Evolutionary conservation across 2,797 vertebrate species (phyloP).

Genomic region (Phalloptychus januarius): DNA sequence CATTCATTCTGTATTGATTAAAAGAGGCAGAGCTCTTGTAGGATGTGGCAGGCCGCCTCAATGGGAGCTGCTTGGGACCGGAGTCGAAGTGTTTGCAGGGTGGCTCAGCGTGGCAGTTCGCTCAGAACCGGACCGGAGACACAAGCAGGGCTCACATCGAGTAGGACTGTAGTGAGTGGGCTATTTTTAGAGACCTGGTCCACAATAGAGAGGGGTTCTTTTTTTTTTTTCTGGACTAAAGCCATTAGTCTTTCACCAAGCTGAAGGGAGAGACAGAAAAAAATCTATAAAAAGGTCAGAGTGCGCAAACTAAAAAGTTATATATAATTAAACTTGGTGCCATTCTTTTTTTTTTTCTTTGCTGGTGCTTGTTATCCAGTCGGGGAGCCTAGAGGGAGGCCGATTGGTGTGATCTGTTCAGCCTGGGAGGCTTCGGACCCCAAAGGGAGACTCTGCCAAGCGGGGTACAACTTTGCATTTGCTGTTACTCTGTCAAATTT

Average conservation of each 20-base stretch:
- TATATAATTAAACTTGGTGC: slow-evolving; percentile 76
- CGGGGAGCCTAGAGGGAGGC: slow-evolving; percentile 53
- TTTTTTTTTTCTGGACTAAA: slow-evolving; percentile 83
- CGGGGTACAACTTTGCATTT: slow-evolving; percentile 34
- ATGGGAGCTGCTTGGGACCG: slow-evolving; percentile 53
- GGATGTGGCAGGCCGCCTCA: slow-evolving; percentile 57
- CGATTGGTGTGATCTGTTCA: slow-evolving; percentile 68
- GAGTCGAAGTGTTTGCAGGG: slow-evolving; percentile 49
- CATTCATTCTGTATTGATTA: slow-evolving; percentile 65
- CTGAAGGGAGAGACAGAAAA: slow-evolving; percentile 79
- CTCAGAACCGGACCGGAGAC: slow-evolving; percentile 52
- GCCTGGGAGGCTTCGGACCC: slow-evolving; percentile 60
- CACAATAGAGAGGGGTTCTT: slow-evolving; percentile 65
- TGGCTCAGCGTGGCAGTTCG: slow-evolving; percentile 63
- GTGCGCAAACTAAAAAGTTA: slow-evolving; percentile 80
- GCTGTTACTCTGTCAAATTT: not conserved
- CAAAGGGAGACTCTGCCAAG: slow-evolving; percentile 54
- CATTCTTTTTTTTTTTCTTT: slow-evolving; percentile 27
- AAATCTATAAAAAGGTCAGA: slow-evolving; percentile 76
- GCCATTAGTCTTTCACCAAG: slow-evolving; percentile 81
- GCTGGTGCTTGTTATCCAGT: slow-evolving; percentile 79
- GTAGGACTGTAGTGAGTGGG: slow-evolving; percentile 52
- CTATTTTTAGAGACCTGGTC: slow-evolving; percentile 78
- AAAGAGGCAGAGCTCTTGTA: slow-evolving; percentile 56
- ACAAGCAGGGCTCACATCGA: slow-evolving; percentile 51